These are phyloP conservation scores for Coptotermes formosanus DNA, from an alignment of 1,140 invertebrate genomes.

Conservation along the genomic window DNA sequence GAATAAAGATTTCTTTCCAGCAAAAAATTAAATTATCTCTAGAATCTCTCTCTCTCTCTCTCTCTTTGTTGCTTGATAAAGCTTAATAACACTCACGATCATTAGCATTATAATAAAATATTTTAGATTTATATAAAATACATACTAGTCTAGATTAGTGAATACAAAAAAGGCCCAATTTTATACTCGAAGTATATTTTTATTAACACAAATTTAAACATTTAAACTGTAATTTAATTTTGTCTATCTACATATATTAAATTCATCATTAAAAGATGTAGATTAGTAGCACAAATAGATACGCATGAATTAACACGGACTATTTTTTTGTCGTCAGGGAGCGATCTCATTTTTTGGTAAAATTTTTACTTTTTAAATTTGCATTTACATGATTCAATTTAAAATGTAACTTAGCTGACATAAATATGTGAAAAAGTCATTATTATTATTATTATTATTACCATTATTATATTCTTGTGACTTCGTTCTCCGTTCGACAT, in stretches of 20 bases:
- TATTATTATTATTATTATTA: background rate
- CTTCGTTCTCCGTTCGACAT: background rate
- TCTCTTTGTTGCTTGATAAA: constrained; percentile 19
- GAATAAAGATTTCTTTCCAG: background rate
- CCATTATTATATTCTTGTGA: background rate
- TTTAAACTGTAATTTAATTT: background rate
- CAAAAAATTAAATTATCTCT: background rate
- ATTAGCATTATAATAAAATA: background rate
- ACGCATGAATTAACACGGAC: background rate
- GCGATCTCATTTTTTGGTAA: no score
- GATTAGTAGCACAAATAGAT: background rate
- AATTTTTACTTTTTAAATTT: no score
- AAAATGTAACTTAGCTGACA: background rate
- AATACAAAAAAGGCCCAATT: background rate
- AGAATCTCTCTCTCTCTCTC: constrained; percentile 1
- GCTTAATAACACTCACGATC: background rate
- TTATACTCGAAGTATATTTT: constrained; percentile 9
- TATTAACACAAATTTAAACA: background rate
- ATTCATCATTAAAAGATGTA: background rate
- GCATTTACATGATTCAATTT: no score
- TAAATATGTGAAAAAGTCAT: background rate
- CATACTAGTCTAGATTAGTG: background rate
- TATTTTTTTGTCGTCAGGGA: no score
- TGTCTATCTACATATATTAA: background rate
- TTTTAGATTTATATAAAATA: background rate